Percentiles rank a stretch among this genome's conserved stretches.
Conservation (phyloP, 1,140 invertebrate species). For the Aphaenogaster rudis region DNA sequence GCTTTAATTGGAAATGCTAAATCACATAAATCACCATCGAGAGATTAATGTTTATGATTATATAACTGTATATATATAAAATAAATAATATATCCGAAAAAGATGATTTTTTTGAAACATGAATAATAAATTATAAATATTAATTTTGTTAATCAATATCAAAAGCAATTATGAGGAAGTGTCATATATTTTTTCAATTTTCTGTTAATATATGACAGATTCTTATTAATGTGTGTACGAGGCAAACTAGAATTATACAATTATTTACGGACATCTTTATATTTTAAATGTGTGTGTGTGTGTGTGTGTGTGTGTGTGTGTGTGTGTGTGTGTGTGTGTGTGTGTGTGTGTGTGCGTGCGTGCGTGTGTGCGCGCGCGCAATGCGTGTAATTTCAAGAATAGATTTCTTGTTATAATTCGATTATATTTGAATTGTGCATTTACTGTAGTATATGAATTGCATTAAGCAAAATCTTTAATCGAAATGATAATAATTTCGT, state of each 20-base stretch:
- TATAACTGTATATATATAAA: background rate
- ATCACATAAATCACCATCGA: slow-evolving; percentile 10
- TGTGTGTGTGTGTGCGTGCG: too few relatives aligned
- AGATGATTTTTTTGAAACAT: background rate
- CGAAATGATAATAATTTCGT: background rate
- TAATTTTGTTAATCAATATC: background rate
- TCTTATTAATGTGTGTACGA: background rate
- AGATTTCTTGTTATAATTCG: slow-evolving; percentile 3
- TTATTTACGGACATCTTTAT: background rate
- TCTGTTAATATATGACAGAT: background rate
- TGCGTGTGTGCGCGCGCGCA: background rate
- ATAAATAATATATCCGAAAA: background rate
- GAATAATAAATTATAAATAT: background rate
- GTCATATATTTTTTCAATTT: background rate
- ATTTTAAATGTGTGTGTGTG: background rate
- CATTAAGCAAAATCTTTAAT: background rate
- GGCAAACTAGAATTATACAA: slow-evolving; percentile 28
- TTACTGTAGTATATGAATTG: background rate
- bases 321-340: too few relatives aligned
- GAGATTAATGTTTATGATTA: background rate
- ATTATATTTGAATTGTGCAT: slow-evolving; percentile 6
- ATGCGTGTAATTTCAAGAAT: background rate
- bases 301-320: background rate
- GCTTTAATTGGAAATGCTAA: slow-evolving; percentile 4
- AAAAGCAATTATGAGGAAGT: background rate